These are phyloP conservation scores for Tachystola acroxantha DNA, from an alignment of 2,888 invertebrate genomes.

Conservation along the genomic window DNA sequence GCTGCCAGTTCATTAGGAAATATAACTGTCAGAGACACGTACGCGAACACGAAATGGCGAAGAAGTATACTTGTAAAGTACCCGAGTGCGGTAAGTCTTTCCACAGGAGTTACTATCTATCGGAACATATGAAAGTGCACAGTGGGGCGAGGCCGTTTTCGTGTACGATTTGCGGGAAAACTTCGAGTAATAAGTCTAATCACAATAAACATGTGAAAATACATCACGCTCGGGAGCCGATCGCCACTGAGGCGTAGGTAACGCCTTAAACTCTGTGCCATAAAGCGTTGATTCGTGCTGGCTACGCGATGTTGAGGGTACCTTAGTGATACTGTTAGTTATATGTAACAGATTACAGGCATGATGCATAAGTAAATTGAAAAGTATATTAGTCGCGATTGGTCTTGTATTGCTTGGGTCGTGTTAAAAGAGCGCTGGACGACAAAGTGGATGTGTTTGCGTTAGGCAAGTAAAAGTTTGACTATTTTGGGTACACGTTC, in stretches of 20 bases:
- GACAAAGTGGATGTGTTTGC: too few relatives aligned
- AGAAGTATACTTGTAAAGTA: conserved; percentile 85
- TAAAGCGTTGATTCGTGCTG: too few relatives aligned
- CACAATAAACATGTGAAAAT: conserved; percentile 94
- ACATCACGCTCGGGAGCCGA: conserved; percentile 92
- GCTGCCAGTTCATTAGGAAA: conserved; percentile 91
- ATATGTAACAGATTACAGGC: too few relatives aligned
- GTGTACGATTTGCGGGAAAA: conserved; percentile 93
- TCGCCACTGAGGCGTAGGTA: conserved; percentile 87
- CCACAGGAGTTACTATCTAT: conserved; percentile 91
- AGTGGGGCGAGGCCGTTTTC: conserved; percentile 88
- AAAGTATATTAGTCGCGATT: too few relatives aligned
- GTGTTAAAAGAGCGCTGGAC: too few relatives aligned
- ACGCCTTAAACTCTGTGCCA: too few relatives aligned
- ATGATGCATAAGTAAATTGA: too few relatives aligned
- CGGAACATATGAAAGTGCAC: conserved; percentile 92
- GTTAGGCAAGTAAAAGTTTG: too few relatives aligned
- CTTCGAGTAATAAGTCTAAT: conserved; percentile 92
- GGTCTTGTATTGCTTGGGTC: too few relatives aligned
- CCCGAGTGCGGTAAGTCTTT: conserved; percentile 89
- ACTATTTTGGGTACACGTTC: too few relatives aligned
- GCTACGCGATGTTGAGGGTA: background rate
- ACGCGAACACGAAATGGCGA: conserved; percentile 87
- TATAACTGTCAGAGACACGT: conserved; percentile 93
- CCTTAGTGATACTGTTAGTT: background rate